Percentiles rank a stretch among this genome's conserved stretches.
Evolutionary conservation across 2,113 vertebrate genomes (phyloP).

Genomic region (Mystacornis crossleyi): DNA sequence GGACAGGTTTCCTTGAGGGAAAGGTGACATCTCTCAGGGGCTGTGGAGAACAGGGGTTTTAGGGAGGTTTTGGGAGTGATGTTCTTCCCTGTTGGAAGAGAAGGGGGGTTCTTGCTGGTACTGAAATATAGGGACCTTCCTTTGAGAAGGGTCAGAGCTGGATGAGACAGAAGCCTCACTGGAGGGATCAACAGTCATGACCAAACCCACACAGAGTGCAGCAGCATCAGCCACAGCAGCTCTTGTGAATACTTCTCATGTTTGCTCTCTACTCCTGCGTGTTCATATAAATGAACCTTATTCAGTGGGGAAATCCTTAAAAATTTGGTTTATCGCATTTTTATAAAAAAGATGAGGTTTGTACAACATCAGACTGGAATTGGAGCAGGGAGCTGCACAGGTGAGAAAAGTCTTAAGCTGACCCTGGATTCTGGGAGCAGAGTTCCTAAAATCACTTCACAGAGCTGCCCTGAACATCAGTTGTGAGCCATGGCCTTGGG

Average conservation of each 20-base stretch:
- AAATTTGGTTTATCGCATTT: neutral
- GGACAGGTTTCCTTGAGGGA: neutral
- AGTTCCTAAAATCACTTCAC: neutral
- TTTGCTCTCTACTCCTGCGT: neutral
- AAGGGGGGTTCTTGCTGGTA: neutral
- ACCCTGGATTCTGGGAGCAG: neutral
- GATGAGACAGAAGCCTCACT: neutral
- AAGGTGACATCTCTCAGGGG: neutral
- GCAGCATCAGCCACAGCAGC: neutral
- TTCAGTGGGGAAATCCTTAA: neutral
- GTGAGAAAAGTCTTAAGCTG: neutral
- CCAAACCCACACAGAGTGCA: neutral
- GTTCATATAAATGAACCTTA: neutral
- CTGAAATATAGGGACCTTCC: neutral
- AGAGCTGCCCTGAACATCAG: neutral
- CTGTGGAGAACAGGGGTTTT: neutral
- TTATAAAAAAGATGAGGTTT: neutral
- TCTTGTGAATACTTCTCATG: neutral
- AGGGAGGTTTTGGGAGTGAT: neutral
- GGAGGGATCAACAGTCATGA: neutral
- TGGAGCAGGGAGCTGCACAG: neutral
- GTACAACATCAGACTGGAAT: neutral
- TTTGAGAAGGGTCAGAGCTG: neutral
- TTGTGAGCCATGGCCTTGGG: neutral
- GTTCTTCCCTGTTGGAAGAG: neutral